Conservation (phyloP, 2,797 vertebrate species). For the Oryzias sinensis region DNA sequence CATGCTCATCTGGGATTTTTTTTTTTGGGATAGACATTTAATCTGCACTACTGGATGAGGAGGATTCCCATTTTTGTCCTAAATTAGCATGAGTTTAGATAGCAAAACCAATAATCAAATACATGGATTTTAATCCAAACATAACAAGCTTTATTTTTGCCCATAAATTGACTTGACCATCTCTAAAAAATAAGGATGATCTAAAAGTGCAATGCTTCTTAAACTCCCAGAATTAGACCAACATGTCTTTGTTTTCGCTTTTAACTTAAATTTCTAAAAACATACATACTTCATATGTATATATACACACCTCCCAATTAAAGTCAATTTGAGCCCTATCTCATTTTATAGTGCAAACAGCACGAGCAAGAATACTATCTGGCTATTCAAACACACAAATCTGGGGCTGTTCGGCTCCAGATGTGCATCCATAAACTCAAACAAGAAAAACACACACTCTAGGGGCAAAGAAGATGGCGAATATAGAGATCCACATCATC, state of each 20-base stretch:
- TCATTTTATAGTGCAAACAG: slow-evolving; percentile 29
- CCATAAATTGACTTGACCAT: background rate
- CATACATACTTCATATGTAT: background rate
- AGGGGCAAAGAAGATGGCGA: slow-evolving; percentile 46
- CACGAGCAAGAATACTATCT: slow-evolving; percentile 35
- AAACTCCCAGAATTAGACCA: background rate
- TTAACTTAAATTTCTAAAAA: background rate
- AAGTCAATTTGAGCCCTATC: slow-evolving; percentile 1
- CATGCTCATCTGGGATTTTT: background rate
- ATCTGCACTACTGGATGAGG: background rate
- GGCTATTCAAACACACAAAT: slow-evolving; percentile 53
- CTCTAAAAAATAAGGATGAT: background rate
- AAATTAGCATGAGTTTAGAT: background rate
- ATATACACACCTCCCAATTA: background rate
- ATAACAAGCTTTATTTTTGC: background rate
- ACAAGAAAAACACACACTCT: slow-evolving; percentile 34
- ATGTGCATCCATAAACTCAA: slow-evolving; percentile 32
- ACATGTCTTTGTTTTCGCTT: background rate
- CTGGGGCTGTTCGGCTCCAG: slow-evolving; percentile 36
- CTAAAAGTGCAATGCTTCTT: background rate
- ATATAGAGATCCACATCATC: slow-evolving; percentile 36
- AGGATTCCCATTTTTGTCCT: slow-evolving; percentile 2
- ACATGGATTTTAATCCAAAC: background rate
- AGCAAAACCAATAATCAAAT: background rate
- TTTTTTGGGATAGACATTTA: background rate